Evolutionary conservation across 2,888 invertebrate species (phyloP).

Genomic region (Ennomos quercinarius): DNA sequence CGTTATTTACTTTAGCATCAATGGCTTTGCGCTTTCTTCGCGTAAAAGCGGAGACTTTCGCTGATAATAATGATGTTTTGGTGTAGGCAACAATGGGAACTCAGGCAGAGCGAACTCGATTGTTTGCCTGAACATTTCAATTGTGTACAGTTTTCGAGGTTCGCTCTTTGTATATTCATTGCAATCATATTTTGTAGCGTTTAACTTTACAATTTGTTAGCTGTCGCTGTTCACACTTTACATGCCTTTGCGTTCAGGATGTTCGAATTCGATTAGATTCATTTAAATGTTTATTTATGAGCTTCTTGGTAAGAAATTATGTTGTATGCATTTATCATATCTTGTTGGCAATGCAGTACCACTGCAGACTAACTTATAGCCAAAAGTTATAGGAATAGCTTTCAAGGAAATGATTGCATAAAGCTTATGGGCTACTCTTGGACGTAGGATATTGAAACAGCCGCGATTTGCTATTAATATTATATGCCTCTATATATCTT

Average conservation of each 20-base stretch:
- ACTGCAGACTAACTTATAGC: too few relatives aligned
- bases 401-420: too few relatives aligned
- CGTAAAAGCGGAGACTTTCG: slow-evolving; percentile 63
- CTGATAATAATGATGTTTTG: slow-evolving; percentile 69
- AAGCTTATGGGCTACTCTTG: too few relatives aligned
- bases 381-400: too few relatives aligned
- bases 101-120: slow-evolving; percentile 61
- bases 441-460: too few relatives aligned
- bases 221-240: slow-evolving; percentile 39
- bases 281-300: not conserved
- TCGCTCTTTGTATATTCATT: slow-evolving; percentile 49
- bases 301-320: not conserved
- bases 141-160: slow-evolving; percentile 58
- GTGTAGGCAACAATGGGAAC: slow-evolving; percentile 59
- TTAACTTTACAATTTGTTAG: slow-evolving; percentile 51
- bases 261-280: slow-evolving; percentile 5
- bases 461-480: too few relatives aligned
- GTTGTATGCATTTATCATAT: too few relatives aligned
- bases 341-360: too few relatives aligned
- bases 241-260: slow-evolving; percentile 7
- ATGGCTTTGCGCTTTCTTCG: slow-evolving; percentile 69
- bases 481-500: too few relatives aligned
- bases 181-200: slow-evolving; percentile 51
- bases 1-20: slow-evolving; percentile 62
- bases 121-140: slow-evolving; percentile 64